Evolutionary conservation across 2,888 invertebrate species (phyloP), one percentile per base, ranked within the genome.

Genomic region (Acronicta psi): DNA sequence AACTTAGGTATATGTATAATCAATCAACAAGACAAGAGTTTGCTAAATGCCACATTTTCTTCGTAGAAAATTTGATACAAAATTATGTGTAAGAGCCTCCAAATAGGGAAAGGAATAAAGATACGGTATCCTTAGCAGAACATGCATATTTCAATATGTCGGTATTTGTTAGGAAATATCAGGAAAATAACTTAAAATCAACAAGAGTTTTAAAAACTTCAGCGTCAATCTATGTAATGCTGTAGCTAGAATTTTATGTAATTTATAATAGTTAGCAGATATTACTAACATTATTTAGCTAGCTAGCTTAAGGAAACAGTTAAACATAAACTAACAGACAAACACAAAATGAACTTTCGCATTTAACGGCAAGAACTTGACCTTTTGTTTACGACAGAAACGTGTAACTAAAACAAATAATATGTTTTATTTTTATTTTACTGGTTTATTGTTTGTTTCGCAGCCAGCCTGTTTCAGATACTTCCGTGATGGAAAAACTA

Each of bases 301-400:
- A 25, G 1, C 1, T 25, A 18, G 17, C 2, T 58, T 57, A 55
- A 69, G 72, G 73, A 72, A 72, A 55, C 42, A n/a, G 17, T 56
- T 37, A 44, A 47, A 47, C 18, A 59, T 23, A 45, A 44, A 43
- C 34, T 41, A 61, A 53, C 31, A 40, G 46, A 41, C 41, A 2
- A 41, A 40, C 44, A 41, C 41, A 2, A 41, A 54, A 13, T 43
- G 54, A 73, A 63, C 68, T 64, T 55, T 73, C 23, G 44, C 57
- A 68, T 61, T 64, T 37, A 51, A 53, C 37, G 16, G 36, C 36
- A 44, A 45, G 63, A 73, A 60, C 73, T 73, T 73, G 74, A 74
- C 71, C 74, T 73, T 73, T 69, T n/a, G 34, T 55, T 68, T 53
- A 62, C 23, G 41, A 47, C 51, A 55, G 31, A 59, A 66, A 49